These are phyloP conservation scores for Labrus mixtus DNA, from an alignment of 2,113 vertebrate species.

Conservation along the genomic window DNA sequence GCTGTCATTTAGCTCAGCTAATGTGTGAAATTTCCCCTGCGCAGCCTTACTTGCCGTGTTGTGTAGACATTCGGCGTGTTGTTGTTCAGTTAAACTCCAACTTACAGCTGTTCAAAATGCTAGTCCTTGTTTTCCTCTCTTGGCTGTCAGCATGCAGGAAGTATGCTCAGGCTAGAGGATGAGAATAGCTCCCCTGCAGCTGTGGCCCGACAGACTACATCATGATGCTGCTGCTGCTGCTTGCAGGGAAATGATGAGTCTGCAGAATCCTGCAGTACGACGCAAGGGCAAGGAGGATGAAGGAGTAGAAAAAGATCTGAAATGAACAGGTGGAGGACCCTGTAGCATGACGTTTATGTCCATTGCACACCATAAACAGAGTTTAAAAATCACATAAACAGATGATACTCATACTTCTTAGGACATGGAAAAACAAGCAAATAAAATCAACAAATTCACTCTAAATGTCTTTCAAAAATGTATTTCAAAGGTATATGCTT, in stretches of 20 bases:
- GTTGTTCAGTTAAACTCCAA: not conserved
- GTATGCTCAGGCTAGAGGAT: slow-evolving; percentile 14
- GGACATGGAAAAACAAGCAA: no score
- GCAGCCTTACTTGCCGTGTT: not conserved
- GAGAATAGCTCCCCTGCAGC: slow-evolving; percentile 61
- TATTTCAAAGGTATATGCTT: not conserved
- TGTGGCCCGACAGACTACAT: slow-evolving; percentile 38
- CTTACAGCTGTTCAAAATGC: slow-evolving; percentile 45
- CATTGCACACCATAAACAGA: not conserved
- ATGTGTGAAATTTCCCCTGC: not conserved
- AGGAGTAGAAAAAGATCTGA: slow-evolving; percentile 20
- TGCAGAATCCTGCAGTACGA: slow-evolving; percentile 58
- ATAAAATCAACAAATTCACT: not conserved
- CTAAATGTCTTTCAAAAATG: not conserved
- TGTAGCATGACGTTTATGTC: not conserved
- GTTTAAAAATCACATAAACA: not conserved
- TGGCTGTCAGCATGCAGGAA: slow-evolving; percentile 39
- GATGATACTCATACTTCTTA: not conserved
- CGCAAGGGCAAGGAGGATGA: slow-evolving; percentile 57
- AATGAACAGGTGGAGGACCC: slow-evolving; percentile 7
- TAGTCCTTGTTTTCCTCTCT: slow-evolving; percentile 18
- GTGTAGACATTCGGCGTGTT: not conserved
- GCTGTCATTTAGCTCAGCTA: not conserved
- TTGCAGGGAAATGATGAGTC: slow-evolving; percentile 62
- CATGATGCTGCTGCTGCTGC: slow-evolving; percentile 41